Evolutionary conservation across 2,888 invertebrate genomes (phyloP), one percentile per base, ranked within the genome.

Genomic region (Hirudinaria manillensis): DNA sequence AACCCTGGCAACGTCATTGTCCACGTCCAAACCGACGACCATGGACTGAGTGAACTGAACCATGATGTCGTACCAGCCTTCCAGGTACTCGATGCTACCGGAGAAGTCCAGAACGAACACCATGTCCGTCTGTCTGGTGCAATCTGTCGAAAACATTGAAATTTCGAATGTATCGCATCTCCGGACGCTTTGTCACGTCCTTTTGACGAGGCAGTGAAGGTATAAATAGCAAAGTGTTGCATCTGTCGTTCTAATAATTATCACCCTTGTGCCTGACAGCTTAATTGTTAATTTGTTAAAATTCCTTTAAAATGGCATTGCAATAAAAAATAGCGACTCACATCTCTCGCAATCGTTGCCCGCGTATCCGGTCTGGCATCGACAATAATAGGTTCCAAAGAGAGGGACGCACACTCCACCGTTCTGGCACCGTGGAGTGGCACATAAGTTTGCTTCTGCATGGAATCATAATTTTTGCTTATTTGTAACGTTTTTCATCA

Each of bases 1-100:
- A 36, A 86, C 80, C 29, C 83, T 82, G 24, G 83, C 83, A 45
- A 80, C 80, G 36, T 81, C 81, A 34, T 79, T 78, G 34, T 82
- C 83, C 27, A 85, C 81, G 75, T 84, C 82, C 61, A 86, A 80
- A 4, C 82, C 81, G 45, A 81, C 79, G 3, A 85, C 80, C 27
- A 85, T 79, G 67, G 81, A 81, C 45, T 80, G 78, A 0, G 84
- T 83, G 77, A 86, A 86, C 45, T 80, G 75, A 65, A 83, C 81
- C 36, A 76, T 32, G 29, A 76, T 38, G 29, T 61, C 68, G 27
- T 75, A 74, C 56, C 78, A 73, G 53, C 75, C 70, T 65, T 76
- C 75, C 55, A 73, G n/a, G 68, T 70, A 65, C 75, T 76, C 80
- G 80, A 75, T 81, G 80, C 32, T 82, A 80, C 80, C 82, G 3